Base-by-base conservation (phyloP, 2,113 vertebrate genomes). In the Chaetorhynchus papuensis region DNA sequence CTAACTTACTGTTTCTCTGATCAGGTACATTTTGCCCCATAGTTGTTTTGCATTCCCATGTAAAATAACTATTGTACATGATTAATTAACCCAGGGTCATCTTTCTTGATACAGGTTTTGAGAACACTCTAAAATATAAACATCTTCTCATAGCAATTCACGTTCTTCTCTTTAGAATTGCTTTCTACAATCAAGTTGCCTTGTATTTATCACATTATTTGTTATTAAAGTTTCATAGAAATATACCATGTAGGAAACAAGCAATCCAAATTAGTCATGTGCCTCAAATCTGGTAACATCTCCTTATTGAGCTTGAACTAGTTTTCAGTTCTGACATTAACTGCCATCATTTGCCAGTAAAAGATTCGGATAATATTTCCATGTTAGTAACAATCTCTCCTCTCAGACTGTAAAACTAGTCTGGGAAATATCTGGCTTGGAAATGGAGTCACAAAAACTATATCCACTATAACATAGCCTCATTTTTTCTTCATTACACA, bases 231-330 rank as follows among this genome's bases (percentile, higher is more conserved):
- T 39, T 93, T 87, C n/a, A 79, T 0, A 33, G 18, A 76, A 80
- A 54, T 13, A 31, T 6, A 56, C 9, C 21, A 18, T 6, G 13
- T 33, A 52, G 30, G 64, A 89, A 53, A 35, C 52, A 66, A 21
- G 16, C 22, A 89, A 78, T 37, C 19, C 37, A 39, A 74, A 75
- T 27, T 2, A 86, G 39, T 24, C 57, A 59, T 0, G 0, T 6
- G 11, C 19, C 20, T 75, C 44, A 52, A 78, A 75, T 53, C 33
- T 14, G 26, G 28, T 45, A 89, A 57, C 9, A 72, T 37, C 50
- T 50, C 39, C 52, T 65, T 82, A 41, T 0, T 50, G 64, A 83
- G 9, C 24, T 83, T 68, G 17, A 86, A 37, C 4, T 20, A 47
- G n/a, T 56, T 88, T 57, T 90, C 50, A 39, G 27, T 65, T 87